phyloP scores from a whole-genome alignment of 2,888 invertebrate genomes.

The Tubiluchus corallicola region DNA sequence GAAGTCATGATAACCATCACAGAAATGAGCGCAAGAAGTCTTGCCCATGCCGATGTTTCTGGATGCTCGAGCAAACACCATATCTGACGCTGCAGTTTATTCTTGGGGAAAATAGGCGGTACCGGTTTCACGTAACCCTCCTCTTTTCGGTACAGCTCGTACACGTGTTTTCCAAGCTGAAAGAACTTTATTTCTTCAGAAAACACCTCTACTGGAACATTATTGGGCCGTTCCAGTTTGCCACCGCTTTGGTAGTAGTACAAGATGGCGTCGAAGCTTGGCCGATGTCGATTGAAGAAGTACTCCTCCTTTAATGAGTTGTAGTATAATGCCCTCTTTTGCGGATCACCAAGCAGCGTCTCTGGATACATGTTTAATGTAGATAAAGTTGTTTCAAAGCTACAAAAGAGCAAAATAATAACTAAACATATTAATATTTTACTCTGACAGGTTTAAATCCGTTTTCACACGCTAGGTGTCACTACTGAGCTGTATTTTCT shows the following conservation, averaged over 20 bases:
- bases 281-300: constrained; percentile 27
- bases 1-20: constrained; percentile 23
- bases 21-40: constrained; percentile 21
- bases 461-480: too few species aligned
- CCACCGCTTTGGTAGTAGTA: constrained; percentile 29
- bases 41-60: constrained; percentile 21
- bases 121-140: constrained; percentile 23
- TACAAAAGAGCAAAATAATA: not conserved
- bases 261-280: constrained; percentile 25
- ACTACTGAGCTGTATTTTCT: too few species aligned
- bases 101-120: constrained; percentile 14
- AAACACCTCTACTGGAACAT: constrained; percentile 28
- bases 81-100: constrained; percentile 15
- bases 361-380: constrained; percentile 23
- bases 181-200: constrained; percentile 27
- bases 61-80: constrained; percentile 26
- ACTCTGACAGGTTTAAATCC: too few species aligned
- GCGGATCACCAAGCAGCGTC: constrained; percentile 24
- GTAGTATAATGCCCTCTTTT: constrained; percentile 22
- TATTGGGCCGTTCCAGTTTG: constrained; percentile 23
- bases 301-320: constrained; percentile 21
- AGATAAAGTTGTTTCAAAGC: not conserved
- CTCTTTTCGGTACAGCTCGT: constrained; percentile 20
- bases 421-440: not conserved
- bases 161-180: constrained; percentile 21